A percentile compares a stretch with the other conserved stretches of the same genome.
phyloP scores from a whole-genome alignment of 2,797 vertebrate species.

The Spatula clypeata region DNA sequence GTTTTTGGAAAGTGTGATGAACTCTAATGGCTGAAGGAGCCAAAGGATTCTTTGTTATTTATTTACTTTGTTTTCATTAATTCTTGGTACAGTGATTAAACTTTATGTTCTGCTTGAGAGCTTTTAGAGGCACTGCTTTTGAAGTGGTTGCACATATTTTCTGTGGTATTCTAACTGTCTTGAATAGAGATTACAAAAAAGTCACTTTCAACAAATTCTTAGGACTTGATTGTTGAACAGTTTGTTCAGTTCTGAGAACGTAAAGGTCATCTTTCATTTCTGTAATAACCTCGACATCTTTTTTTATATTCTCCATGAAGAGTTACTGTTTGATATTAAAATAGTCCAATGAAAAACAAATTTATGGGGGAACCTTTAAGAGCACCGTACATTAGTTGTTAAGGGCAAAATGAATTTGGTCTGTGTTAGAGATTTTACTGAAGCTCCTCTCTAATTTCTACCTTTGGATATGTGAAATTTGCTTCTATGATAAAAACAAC shows the following conservation, averaged over 20 bases:
- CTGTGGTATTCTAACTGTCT: not conserved
- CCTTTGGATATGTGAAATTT: not conserved
- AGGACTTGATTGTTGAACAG: not conserved
- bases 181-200: not conserved
- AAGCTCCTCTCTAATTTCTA: not conserved
- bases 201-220: not conserved
- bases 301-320: not conserved
- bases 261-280: not conserved
- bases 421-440: not conserved
- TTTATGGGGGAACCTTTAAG: not conserved
- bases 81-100: not conserved
- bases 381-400: not conserved
- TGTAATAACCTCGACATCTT: not conserved
- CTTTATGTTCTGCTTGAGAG: not conserved
- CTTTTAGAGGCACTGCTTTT: not conserved
- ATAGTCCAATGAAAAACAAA: not conserved
- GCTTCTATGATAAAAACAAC: not conserved
- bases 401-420: not conserved
- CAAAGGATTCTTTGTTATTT: not conserved
- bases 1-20: not conserved
- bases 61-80: not conserved
- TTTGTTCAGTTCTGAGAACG: not conserved
- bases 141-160: not conserved
- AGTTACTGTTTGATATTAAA: not conserved
- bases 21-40: not conserved